These are phyloP conservation scores for Bradysia coprophila DNA, from an alignment of 1,140 invertebrate genomes.

Conservation along the genomic window DNA sequence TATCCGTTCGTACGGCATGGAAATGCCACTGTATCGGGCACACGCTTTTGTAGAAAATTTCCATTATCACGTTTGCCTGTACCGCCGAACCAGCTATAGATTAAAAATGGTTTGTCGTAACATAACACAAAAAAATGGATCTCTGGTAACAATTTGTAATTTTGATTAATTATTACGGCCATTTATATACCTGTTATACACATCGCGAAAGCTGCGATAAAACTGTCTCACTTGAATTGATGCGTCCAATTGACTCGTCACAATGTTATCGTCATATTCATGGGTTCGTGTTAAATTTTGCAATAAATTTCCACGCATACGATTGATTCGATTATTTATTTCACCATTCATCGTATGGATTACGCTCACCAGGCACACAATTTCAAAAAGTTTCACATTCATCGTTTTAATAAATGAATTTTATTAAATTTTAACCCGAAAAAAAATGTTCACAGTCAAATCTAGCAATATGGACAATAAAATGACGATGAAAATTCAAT, in stretches of 20 bases:
- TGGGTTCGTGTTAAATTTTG: slow-evolving; percentile 3
- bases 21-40: slow-evolving; percentile 2
- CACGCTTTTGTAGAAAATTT: slow-evolving; percentile 1
- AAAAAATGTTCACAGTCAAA: too few species aligned
- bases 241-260: slow-evolving; percentile 4
- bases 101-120: background rate
- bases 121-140: background rate
- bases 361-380: too few species aligned
- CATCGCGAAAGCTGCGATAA: slow-evolving; percentile 3
- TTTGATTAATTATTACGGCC: background rate
- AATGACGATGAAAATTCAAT: too few species aligned
- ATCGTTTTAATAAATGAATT: too few species aligned
- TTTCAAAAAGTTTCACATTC: too few species aligned
- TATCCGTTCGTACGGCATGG: background rate
- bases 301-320: slow-evolving; percentile 3
- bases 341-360: background rate
- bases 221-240: slow-evolving; percentile 3
- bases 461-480: too few species aligned
- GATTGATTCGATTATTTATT: slow-evolving; percentile 3
- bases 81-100: slow-evolving; percentile 1
- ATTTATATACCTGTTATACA: slow-evolving; percentile 2
- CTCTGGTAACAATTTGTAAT: background rate
- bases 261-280: slow-evolving; percentile 4
- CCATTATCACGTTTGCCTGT: slow-evolving; percentile 3
- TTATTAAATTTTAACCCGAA: too few species aligned